These are phyloP conservation scores for Xanthia icteritia DNA, from an alignment of 2,888 invertebrate species.

Conservation along the genomic window DNA sequence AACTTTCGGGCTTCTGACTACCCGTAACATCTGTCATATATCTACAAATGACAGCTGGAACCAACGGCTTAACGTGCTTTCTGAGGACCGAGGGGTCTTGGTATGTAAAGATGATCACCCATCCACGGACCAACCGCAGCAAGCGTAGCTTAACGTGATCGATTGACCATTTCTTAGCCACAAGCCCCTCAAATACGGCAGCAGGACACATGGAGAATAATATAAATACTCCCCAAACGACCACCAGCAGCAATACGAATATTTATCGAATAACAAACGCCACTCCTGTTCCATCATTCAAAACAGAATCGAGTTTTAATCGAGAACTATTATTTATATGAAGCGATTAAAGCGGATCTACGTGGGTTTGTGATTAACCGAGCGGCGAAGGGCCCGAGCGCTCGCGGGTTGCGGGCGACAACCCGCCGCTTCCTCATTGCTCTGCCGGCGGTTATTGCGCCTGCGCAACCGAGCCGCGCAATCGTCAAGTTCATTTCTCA, in stretches of 20 bases:
- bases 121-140: no score
- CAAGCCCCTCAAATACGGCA: neutral
- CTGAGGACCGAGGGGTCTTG: no score
- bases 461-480: conserved; percentile 59
- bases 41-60: no score
- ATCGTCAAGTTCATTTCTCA: conserved; percentile 72
- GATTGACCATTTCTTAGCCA: no score
- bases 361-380: conserved; percentile 75
- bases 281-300: conserved; percentile 67
- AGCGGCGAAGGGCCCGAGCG: conserved; percentile 65
- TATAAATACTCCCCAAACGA: conserved; percentile 36
- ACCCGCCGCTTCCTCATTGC: conserved; percentile 84
- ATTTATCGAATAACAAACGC: conserved; percentile 52
- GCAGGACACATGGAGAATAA: neutral
- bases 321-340: conserved; percentile 74
- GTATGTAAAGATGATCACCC: no score
- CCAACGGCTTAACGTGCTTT: no score
- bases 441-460: conserved; percentile 76
- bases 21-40: no score
- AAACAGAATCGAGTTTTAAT: conserved; percentile 71
- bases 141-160: no score
- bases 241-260: conserved; percentile 51
- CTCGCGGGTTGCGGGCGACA: conserved; percentile 79
- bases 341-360: conserved; percentile 74
- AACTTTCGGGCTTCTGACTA: no score